Base-by-base conservation (phyloP, 2,797 vertebrate genomes). In the Syngnathus rostellatus region DNA sequence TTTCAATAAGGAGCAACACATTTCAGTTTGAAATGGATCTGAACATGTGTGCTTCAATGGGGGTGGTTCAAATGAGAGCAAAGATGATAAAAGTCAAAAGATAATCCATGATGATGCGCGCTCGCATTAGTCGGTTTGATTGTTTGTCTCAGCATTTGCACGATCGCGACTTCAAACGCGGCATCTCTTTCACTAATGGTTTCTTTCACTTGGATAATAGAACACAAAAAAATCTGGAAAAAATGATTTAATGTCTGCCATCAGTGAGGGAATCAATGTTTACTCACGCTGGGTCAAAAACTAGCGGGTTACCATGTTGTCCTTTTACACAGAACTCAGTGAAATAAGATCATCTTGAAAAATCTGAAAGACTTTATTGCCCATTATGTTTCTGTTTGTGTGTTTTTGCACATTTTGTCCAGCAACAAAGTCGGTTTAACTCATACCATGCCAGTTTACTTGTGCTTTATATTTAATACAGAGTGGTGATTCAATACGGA, bases 21-120 rank as follows among this genome's bases (percentile, higher is more conserved):
- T 40, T 59, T 59, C 57, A 19, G 17, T 38, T 40, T 39, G 4
- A 7, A 38, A 59, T 12, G 37, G 3, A 17, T 39, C 0, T 58
- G 31, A 59, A 37, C 17, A 19, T 38, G 31, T 38, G 17, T 10
- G 3, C 31, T 59, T 59, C 17, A 39, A 11, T 19, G 38, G 16
- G 31, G 37, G 37, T 23, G 57, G 23, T 39, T 40, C 16, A 59
- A 59, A 39, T 5, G 37, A 59, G 31, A 37, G 8, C 8, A 59
- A 59, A 8, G 37, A 59, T 59, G 57, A 39, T 59, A 39, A 59
- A 59, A 59, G 57, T 59, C 8, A 10, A 19, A 59, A 59, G 17
- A 54, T 54, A 54, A 25, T 25, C 5, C 6, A 11, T 54, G 9
- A 23, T 12, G 53, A 54, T 25, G 53, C 5, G 11, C 5, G 11